Evolutionary conservation across 2,797 vertebrate species (phyloP), one percentile per base, ranked within the genome.

Genomic region (Poeciliopsis infans): DNA sequence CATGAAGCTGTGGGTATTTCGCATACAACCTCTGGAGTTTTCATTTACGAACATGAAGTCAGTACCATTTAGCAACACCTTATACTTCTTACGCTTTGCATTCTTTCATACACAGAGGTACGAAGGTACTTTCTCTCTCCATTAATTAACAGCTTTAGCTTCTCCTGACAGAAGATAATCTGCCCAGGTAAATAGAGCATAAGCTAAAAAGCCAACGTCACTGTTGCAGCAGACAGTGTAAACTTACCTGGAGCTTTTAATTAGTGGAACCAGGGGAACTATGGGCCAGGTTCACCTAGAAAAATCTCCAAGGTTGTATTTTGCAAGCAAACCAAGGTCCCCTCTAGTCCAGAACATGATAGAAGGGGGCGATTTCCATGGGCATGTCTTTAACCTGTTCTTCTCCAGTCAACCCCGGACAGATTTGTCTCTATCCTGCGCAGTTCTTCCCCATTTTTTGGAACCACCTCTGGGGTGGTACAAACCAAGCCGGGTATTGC

Each of bases 101-200:
- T n/a, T 18, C 23, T 45, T 39, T 66, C 1, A n/a, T 69, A 76
- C 59, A 33, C 12, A 39, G 57, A 49, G n/a, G 72, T 46, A 13
- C 2, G 74, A 64, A 39, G 28, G 23, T 43, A 70, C 36, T 7
- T 12, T n/a, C 41, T 74, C 74, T 75, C 20, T 74, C 7, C 39
- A 73, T 77, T 43, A 64, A 49, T 39, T 15, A 13, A 72, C 28
- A 78, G 69, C 79, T 76, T 86, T 74, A 70, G 15, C 36, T 77
- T 74, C 53, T 57, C 77, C 20, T 69, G 68, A 69, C 53, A 46
- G 76, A 79, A 61, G 70, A 85, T 84, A 78, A 80, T 87, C 77
- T 74, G 25, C 61, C 36, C 74, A 47, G 57, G 79, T 79, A 73
- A 82, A 80, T 31, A 75, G 69, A 71, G 64, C 41, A 55, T 18